Percentiles rank a stretch among this genome's conserved stretches.
Evolutionary conservation across 2,113 vertebrate species (phyloP).

Genomic region (Labeo rohita): DNA sequence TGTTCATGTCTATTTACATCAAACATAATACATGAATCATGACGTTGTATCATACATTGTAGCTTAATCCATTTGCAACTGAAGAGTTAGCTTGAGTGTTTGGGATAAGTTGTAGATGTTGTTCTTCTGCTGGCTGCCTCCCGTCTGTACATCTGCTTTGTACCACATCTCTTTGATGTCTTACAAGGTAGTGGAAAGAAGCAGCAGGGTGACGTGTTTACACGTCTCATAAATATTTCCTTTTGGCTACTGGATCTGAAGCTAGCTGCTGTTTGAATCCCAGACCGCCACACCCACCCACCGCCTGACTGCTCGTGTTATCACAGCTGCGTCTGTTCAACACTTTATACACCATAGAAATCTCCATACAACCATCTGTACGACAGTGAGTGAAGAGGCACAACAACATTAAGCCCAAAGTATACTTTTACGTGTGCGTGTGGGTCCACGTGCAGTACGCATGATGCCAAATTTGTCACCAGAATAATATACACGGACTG

Average conservation of each 20-base stretch:
- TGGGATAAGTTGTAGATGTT: background rate
- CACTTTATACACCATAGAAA: background rate
- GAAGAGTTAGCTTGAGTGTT: background rate
- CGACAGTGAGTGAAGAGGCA: background rate
- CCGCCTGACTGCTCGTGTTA: background rate
- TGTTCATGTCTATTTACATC: background rate
- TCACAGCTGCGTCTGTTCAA: constrained; percentile 17
- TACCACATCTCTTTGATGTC: constrained; percentile 62
- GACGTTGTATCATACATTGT: too few species aligned
- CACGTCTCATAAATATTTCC: constrained; percentile 66
- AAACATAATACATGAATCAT: too few species aligned
- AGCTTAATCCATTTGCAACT: background rate
- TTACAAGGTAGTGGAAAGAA: constrained; percentile 52
- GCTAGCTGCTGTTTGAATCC: background rate
- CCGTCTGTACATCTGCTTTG: constrained; percentile 33
- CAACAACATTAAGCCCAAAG: background rate
- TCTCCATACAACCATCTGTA: background rate
- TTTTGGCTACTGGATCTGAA: constrained; percentile 56
- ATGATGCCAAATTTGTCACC: too few species aligned
- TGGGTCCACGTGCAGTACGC: background rate
- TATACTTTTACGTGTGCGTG: background rate
- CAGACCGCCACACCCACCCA: background rate
- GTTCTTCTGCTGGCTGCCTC: background rate
- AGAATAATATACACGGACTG: too few species aligned
- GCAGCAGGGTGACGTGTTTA: constrained; percentile 42